Base-by-base conservation (phyloP, 1,140 invertebrate genomes). In the Dreissena rostriformis region DNA sequence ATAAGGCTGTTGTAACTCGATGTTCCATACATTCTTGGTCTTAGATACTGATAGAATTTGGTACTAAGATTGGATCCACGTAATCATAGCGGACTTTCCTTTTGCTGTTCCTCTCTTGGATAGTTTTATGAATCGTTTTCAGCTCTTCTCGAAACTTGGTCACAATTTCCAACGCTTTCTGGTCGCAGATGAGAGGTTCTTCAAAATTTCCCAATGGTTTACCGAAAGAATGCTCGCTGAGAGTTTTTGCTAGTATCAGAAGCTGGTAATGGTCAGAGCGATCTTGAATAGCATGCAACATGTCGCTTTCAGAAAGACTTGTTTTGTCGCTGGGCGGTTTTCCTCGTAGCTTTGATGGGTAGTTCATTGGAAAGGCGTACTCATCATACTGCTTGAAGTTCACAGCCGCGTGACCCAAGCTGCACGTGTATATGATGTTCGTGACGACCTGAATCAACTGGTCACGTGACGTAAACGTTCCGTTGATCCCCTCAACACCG, bases 311-410 rank as follows among this genome's bases (percentile, higher is more conserved):
- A 55, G 17, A 55, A n/a, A 8, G 53, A 24, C 19, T 24, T 26
- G 93, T 93, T 86, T 94, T 94, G 71, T 92, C 87, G 39, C 26
- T 88, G 4, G 94, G 94, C 19, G 91, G 86, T 17, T 84, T 72
- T 72, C 90, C n/a, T 7, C 87, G 79, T 12, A 94, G 82, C 22
- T 89, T 87, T 12, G 86, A 88, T 2, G 94, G 93, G 85, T 94
- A 94, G 85, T 94, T 94, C 1, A 93, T 93, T 7, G 93, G 89
- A 83, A 93, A 94, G n/a, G 88, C 91, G 84, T 94, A 94, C 49
- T 88, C 77, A 15, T 90, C 86, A 55, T 91, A 91, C 81, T 89
- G 87, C 4, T 82, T 74, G 78, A 94, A 94, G 82, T 94, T 94
- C 24, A 91, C 91, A 10, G 93, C 93, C 10, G 93, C 92, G 86